These are phyloP conservation scores for Ypsolopha sequella DNA, from an alignment of 2,888 invertebrate species.

Conservation along the genomic window DNA sequence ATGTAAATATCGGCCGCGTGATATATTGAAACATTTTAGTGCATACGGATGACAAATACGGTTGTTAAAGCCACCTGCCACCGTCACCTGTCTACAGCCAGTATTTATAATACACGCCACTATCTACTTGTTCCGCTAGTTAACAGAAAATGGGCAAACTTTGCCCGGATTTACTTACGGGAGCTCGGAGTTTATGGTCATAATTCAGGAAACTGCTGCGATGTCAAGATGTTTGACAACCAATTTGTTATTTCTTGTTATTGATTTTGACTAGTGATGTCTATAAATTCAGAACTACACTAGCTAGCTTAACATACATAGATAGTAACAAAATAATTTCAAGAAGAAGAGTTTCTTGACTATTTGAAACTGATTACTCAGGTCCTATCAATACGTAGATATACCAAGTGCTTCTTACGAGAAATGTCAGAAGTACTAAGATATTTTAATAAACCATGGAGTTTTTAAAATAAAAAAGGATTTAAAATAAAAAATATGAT, in stretches of 20 bases:
- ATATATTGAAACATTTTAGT: conserved; percentile 50
- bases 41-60: conserved; percentile 53
- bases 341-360: too few relatives aligned
- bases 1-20: conserved; percentile 36
- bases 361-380: too few relatives aligned
- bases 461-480: conserved; percentile 26
- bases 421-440: too few relatives aligned
- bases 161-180: background rate
- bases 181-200: background rate
- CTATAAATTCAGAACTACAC: too few relatives aligned
- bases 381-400: too few relatives aligned
- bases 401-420: too few relatives aligned
- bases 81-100: conserved; percentile 38
- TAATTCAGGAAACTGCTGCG: background rate
- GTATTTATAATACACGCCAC: conserved; percentile 8
- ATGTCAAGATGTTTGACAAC: background rate
- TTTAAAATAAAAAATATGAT: conserved; percentile 32
- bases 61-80: conserved; percentile 55
- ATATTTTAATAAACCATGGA: too few relatives aligned
- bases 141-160: conserved; percentile 2
- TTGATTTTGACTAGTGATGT: too few relatives aligned
- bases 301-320: too few relatives aligned
- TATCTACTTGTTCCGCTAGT: conserved; percentile 3
- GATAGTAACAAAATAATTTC: too few relatives aligned
- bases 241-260: background rate